A percentile compares a stretch with the other conserved stretches of the same genome.
Conservation (phyloP, 1,140 invertebrate species). For the Aleiodes sp. region DNA sequence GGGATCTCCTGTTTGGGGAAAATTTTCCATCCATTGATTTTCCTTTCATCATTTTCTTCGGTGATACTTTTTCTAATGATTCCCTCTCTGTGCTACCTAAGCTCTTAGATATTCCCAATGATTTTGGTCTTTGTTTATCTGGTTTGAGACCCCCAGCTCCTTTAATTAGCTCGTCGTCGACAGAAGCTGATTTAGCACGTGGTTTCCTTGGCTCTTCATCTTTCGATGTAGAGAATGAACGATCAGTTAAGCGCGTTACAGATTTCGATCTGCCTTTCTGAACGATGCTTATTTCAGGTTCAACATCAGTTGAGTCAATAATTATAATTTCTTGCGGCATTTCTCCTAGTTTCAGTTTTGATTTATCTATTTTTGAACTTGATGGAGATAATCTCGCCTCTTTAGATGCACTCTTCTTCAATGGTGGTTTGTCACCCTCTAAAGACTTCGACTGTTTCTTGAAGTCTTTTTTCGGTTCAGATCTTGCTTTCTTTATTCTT, state of each 20-base stretch:
- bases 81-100: slow-evolving; percentile 61
- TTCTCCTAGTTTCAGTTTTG: slow-evolving; percentile 61
- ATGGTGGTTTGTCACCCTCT: slow-evolving; percentile 61
- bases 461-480: slow-evolving; percentile 61
- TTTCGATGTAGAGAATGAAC: slow-evolving; percentile 49
- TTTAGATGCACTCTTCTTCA: slow-evolving; percentile 58
- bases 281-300: slow-evolving; percentile 60
- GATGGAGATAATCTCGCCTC: slow-evolving; percentile 53
- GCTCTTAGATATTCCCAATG: slow-evolving; percentile 61
- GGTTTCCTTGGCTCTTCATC: slow-evolving; percentile 53
- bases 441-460: slow-evolving; percentile 64
- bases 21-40: slow-evolving; percentile 42
- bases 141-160: slow-evolving; percentile 37
- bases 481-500: slow-evolving; percentile 52
- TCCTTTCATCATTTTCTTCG: slow-evolving; percentile 48
- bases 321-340: slow-evolving; percentile 66
- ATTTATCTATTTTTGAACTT: slow-evolving; percentile 60
- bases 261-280: slow-evolving; percentile 64
- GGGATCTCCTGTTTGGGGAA: slow-evolving; percentile 16
- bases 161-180: slow-evolving; percentile 63
- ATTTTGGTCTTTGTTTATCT: slow-evolving; percentile 60
- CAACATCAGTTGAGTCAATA: slow-evolving; percentile 61
- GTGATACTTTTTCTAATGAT: slow-evolving; percentile 58
- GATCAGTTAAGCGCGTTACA: slow-evolving; percentile 54
- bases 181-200: slow-evolving; percentile 58